These are phyloP conservation scores for Holothuria scabra DNA, from an alignment of 53 echinoderm and acorn worm genomes.

Conservation along the genomic window DNA sequence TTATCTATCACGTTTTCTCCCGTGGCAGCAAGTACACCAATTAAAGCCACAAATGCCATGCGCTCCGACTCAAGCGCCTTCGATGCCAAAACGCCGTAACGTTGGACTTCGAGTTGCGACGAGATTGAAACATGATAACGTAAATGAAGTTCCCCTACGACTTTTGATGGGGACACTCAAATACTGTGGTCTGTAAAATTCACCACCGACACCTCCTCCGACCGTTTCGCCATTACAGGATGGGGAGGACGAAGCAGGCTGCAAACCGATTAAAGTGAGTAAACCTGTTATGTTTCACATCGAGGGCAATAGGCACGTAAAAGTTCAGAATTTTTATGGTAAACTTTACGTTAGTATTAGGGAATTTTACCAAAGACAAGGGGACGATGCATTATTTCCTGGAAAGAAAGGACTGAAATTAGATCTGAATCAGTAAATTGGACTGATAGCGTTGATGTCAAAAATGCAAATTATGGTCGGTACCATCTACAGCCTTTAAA, in stretches of 20 bases:
- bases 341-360: conserved; percentile 7
- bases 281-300: conserved; percentile 10
- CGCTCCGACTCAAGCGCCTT: conserved; percentile 11
- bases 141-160: background rate
- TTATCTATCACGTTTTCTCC: background rate
- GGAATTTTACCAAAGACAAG: conserved; percentile 7
- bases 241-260: background rate
- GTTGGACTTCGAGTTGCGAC: background rate
- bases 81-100: conserved; percentile 6
- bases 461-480: background rate
- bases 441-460: background rate
- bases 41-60: background rate
- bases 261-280: conserved; percentile 1
- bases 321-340: background rate
- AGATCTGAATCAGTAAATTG: background rate
- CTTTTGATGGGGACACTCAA: background rate
- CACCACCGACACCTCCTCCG: background rate
- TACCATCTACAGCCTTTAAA: conserved; percentile 5
- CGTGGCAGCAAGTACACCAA: background rate
- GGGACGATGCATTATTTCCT: background rate
- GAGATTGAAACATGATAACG: background rate
- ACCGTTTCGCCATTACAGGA: conserved; percentile 4
- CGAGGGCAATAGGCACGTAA: conserved; percentile 15
- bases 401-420: background rate
- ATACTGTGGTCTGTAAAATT: background rate